phyloP scores from a whole-genome alignment of 2,113 vertebrate species.

The Noctilio leporinus region DNA sequence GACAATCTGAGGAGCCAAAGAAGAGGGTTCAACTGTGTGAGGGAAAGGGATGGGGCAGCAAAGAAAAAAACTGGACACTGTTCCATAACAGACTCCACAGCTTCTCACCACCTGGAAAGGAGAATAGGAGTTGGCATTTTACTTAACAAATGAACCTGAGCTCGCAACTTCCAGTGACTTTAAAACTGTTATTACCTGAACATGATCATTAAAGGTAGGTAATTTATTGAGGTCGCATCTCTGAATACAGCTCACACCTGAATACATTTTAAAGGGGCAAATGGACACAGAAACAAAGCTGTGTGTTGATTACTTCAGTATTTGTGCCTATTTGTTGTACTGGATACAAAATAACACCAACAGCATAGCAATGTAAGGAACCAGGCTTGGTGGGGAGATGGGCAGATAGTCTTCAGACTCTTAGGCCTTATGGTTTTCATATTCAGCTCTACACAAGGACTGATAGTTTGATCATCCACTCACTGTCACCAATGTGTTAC shows the following conservation, averaged over 20 bases:
- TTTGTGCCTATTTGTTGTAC: background rate
- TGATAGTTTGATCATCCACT: background rate
- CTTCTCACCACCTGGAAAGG: background rate
- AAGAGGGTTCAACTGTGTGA: background rate
- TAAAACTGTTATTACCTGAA: background rate
- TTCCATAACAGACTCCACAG: background rate
- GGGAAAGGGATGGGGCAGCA: background rate
- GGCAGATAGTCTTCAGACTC: background rate
- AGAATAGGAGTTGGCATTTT: background rate
- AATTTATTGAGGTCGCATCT: background rate
- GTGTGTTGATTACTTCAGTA: background rate
- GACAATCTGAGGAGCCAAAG: background rate
- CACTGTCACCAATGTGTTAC: background rate
- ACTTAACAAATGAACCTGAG: background rate
- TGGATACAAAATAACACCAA: background rate
- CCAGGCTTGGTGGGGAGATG: background rate
- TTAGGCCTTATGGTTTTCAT: background rate
- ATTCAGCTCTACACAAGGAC: background rate
- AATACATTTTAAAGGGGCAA: background rate
- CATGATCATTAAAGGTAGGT: background rate
- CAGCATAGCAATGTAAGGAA: background rate
- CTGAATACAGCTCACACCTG: background rate
- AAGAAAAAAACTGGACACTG: background rate
- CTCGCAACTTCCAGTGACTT: background rate
- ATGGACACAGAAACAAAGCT: background rate